Base-by-base conservation (phyloP, 2,888 invertebrate genomes). In the Netelia melanura region DNA sequence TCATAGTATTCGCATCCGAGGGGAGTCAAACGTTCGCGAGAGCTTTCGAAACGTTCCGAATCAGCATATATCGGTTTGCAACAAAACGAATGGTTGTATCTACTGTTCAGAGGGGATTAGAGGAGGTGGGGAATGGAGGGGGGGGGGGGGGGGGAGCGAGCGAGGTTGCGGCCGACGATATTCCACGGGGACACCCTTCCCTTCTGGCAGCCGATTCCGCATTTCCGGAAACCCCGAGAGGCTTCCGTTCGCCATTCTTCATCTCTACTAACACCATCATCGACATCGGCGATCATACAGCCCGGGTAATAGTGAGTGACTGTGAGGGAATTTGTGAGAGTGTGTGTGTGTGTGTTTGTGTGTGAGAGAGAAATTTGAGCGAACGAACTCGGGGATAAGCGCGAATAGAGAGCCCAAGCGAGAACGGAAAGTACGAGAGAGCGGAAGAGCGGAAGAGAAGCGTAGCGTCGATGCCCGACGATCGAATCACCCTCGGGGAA, bases 171-270 rank as follows among this genome's bases (percentile, higher is more conserved):
- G 11, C 64, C 38, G 43, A 21, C 10, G 52, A 58, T 70, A 48
- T 43, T 14, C 17, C 17, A 11, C 11, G 11, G 21, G 48, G 21
- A 17, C 44, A 68, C 48, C 48, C 14, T 48, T 65, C 54, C 38
- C 64, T 70, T 64, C 64, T 58, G 75, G 30, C 52, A 48, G 71
- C 62, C 62, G 74, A 83, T 83, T 79, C 11, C 75, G 64, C 56
- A 68, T 83, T 83, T 62, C 83, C 64, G 74, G 30, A n/a, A 23
- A 17, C 48, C 74, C 78, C 79, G 14, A 43, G 79, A 79, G 83
- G 48, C 64, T 68, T 65, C 56, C 54, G 67, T 52, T 65, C 30
- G 71, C 67, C 64, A 54, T 64, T 70, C 64, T 54, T 79, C 70
- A 83, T 62, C 62, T 62, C 48, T 52, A 38, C 62, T 43, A 72